Percentiles rank a stretch among this genome's conserved stretches.
These are phyloP conservation scores for Seira musarum DNA, from an alignment of 2,888 invertebrate species.

Conservation along the genomic window DNA sequence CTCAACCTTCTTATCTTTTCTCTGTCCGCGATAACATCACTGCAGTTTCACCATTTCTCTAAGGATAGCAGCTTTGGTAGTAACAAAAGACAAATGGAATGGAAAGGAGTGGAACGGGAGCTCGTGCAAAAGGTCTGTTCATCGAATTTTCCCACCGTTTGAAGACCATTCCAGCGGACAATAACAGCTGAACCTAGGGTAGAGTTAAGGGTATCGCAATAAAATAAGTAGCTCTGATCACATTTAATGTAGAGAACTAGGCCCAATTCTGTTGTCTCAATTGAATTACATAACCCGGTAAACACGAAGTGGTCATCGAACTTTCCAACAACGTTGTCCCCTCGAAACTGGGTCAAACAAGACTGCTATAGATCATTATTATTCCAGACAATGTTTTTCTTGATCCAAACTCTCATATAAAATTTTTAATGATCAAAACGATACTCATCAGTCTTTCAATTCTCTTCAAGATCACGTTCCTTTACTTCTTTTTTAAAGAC, in stretches of 20 bases:
- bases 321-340: not conserved
- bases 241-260: slow-evolving; percentile 10
- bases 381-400: no score
- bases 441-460: no score
- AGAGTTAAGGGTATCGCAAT: no score
- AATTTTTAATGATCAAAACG: no score
- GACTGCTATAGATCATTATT: not conserved
- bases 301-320: not conserved
- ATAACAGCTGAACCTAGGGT: no score
- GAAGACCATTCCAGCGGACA: no score
- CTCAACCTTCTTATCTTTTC: no score
- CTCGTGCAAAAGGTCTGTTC: not conserved
- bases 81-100: not conserved
- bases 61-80: not conserved
- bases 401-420: no score
- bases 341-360: not conserved
- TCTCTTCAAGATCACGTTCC: no score
- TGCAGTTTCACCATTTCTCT: slow-evolving; percentile 2
- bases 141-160: slow-evolving; percentile 4
- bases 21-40: no score
- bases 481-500: no score
- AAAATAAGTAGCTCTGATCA: not conserved
- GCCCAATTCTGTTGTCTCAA: slow-evolving; percentile 9
- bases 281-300: slow-evolving; percentile 10
- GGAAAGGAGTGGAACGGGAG: no score